Conservation (phyloP, 2,888 invertebrate species). For the Cryptocephalus primarius region DNA sequence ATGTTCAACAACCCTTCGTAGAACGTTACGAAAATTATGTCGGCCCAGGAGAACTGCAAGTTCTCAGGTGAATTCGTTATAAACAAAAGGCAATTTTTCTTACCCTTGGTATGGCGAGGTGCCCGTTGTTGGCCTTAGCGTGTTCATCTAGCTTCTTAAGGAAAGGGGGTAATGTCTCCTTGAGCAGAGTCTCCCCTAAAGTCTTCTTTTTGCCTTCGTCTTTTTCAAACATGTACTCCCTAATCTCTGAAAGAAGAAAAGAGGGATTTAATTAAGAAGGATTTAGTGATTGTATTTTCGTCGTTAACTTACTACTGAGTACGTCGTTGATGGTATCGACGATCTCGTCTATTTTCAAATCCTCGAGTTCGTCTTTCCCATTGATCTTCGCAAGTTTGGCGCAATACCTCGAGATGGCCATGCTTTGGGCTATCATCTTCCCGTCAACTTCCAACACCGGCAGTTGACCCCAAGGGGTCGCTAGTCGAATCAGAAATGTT, state of each 20-base stretch:
- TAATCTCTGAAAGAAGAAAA: slow-evolving; percentile 1
- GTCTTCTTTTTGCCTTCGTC: slow-evolving; percentile 4
- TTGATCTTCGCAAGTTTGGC: slow-evolving; percentile 46
- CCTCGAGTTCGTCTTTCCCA: slow-evolving; percentile 45
- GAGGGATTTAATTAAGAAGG: too few species aligned
- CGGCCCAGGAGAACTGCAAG: slow-evolving; percentile 8
- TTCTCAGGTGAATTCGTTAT: background rate
- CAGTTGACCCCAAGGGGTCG: slow-evolving; percentile 49
- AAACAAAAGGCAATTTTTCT: background rate
- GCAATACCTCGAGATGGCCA: slow-evolving; percentile 48
- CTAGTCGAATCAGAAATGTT: slow-evolving; percentile 22
- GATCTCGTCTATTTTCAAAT: slow-evolving; percentile 47
- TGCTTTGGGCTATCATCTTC: slow-evolving; percentile 46
- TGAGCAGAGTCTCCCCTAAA: background rate
- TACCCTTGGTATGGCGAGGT: slow-evolving; percentile 8
- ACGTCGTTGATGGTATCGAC: slow-evolving; percentile 49
- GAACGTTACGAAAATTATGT: slow-evolving; percentile 4
- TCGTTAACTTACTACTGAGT: slow-evolving; percentile 44
- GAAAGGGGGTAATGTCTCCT: slow-evolving; percentile 1
- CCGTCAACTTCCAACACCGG: slow-evolving; percentile 52
- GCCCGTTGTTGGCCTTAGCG: slow-evolving; percentile 5
- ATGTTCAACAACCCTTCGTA: slow-evolving; percentile 3
- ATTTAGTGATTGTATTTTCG: too few species aligned
- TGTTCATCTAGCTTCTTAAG: slow-evolving; percentile 3
- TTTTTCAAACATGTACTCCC: background rate